These are phyloP conservation scores for Catostomus latipinnis DNA, from an alignment of 2,797 vertebrate species.

Conservation along the genomic window DNA sequence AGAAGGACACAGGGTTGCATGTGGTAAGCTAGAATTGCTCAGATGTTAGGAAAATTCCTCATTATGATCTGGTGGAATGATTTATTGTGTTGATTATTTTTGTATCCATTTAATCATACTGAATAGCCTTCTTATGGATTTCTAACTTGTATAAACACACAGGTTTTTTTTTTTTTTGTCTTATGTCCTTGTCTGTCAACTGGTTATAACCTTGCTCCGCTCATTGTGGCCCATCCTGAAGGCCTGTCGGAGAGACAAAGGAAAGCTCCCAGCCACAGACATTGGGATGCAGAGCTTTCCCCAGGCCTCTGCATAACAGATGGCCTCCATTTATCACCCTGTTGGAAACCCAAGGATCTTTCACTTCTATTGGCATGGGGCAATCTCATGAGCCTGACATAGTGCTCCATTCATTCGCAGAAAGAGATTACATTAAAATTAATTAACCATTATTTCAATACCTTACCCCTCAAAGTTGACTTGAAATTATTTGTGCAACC, in stretches of 20 bases:
- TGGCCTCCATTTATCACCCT: constrained; percentile 74
- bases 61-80: too few species aligned
- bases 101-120: too few species aligned
- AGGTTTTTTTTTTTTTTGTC: constrained; percentile 3
- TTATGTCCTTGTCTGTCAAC: constrained; percentile 25
- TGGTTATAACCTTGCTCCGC: constrained; percentile 52
- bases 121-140: too few species aligned
- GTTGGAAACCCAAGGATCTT: constrained; percentile 67
- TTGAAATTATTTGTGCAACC: too few species aligned
- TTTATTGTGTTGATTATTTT: too few species aligned
- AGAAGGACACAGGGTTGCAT: too few species aligned
- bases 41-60: too few species aligned
- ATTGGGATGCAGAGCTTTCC: constrained; percentile 51
- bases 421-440: constrained; percentile 41
- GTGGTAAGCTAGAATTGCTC: too few species aligned
- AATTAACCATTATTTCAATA: constrained; percentile 3
- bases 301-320: constrained; percentile 70
- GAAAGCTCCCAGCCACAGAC: constrained; percentile 60
- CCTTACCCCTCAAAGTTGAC: neutral
- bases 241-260: constrained; percentile 65
- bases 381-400: constrained; percentile 55
- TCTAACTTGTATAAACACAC: neutral
- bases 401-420: constrained; percentile 36
- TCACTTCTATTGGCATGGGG: constrained; percentile 61
- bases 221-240: constrained; percentile 57